Base-by-base conservation (phyloP, 2,113 vertebrate genomes). In the Anhinga rufa region DNA sequence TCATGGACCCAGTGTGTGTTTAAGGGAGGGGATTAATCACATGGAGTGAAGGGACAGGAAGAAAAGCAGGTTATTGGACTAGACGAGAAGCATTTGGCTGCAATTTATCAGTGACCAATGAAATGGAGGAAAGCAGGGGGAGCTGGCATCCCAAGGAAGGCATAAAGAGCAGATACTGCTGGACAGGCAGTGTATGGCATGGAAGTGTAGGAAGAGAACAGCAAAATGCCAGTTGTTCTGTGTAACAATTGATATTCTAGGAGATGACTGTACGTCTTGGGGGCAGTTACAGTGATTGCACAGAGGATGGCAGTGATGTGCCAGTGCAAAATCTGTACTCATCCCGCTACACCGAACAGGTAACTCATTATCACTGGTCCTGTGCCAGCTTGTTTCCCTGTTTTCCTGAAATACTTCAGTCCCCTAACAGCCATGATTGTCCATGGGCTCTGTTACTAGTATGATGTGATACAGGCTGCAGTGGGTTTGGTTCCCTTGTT, bases 271-370 rank as follows among this genome's bases (percentile, higher is more conserved):
- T 92, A 62, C 98, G 98, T 46, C 98, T 98, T 5, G 98, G 98
- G 51, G 98, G 98, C 28, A 81, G 95, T 54, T 98, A 98, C 91
- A 98, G 98, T 1, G 98, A 98, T 48, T 98, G 98, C 71, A 98
- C 98, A 10, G 90, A 98, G 95, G 96, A 98, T 36, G 98, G 98
- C 92, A 98, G 98, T 2, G 98, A 98, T 0, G 93, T 98, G 18
- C 96, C 95, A 0, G 98, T 98, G 85, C 94, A 97, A 83, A 98
- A 98, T 48, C 95, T 98, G 17, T 98, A 97, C 75, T 72, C 61
- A 6, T 97, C 98, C 64, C 97, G 62, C 66, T 98, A 98, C 68
- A 98, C 98, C 0, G 98, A 98, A 44, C 98, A 98, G 98, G 98
- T 98, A 95, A 81, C 54, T 29, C 70, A 3, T 19, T 4, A 10